A percentile compares a stretch with the other conserved stretches of the same genome.
phyloP scores from a whole-genome alignment of 2,113 vertebrate genomes.

The Theristicus caerulescens region DNA sequence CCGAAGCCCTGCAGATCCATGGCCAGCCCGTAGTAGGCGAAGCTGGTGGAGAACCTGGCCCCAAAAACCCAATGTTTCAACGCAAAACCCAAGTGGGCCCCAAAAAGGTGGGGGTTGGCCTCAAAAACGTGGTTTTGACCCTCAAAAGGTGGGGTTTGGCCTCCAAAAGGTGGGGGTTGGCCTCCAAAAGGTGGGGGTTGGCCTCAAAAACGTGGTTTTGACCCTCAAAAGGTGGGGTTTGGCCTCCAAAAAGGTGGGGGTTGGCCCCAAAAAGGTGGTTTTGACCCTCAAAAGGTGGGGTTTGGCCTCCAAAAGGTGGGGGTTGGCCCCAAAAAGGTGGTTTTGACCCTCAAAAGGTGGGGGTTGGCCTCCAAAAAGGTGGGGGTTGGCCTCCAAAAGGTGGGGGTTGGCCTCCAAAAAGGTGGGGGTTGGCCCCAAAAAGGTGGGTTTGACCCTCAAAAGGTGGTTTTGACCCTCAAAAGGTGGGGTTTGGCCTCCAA shows the following conservation, averaged over 20 bases:
- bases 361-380: fast-evolving
- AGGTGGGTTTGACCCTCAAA: too few species aligned
- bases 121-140: too few species aligned
- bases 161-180: background rate
- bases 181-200: fast-evolving
- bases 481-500: fast-evolving
- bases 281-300: fast-evolving
- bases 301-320: too few species aligned
- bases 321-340: background rate
- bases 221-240: too few species aligned
- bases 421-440: fast-evolving
- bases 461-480: too few species aligned
- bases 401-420: fast-evolving
- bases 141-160: fast-evolving
- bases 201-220: background rate
- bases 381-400: too few species aligned
- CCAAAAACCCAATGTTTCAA: background rate
- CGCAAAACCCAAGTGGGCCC: background rate
- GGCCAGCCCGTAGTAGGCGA: conserved; percentile 79
- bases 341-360: fast-evolving
- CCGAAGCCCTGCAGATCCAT: conserved; percentile 75
- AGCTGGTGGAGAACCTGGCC: conserved; percentile 76
- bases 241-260: fast-evolving
- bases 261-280: background rate
- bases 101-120: background rate